Base-by-base conservation (phyloP, 2,797 vertebrate species). In the Malacoraja senta region DNA sequence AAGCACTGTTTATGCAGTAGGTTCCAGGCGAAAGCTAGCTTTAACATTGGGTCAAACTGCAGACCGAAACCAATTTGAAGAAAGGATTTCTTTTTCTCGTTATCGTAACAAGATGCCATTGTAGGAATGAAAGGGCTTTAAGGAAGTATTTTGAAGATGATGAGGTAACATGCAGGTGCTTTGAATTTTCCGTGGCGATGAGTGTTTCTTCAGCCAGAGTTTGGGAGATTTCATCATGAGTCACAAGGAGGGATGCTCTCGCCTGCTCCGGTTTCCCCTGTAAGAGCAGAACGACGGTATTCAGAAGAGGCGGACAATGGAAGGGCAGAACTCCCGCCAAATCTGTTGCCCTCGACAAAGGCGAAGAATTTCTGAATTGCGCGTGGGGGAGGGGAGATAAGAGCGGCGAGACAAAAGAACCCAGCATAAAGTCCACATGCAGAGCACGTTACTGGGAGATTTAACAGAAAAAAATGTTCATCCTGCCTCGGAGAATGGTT, bases 351-450 rank as follows among this genome's bases (percentile, higher is more conserved):
- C 90, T 15, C 2, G 3, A 26, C 35, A 91, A 10, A 91, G 68
- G 76, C 44, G 71, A 92, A 74, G 68, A 74, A 92, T 92, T 72
- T 76, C 72, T 92, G 90, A 92, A 92, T 92, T 76, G 76, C 71
- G 44, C 17, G 72, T 29, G 35, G 38, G 58, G 84, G 63, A 8
- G 7, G 61, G 84, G 61, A 88, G 35, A 15, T 65, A 88, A 21
- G 68, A 74, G 53, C 90, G 58, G 38, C 13, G 2, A 92, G 68
- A 92, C 71, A 92, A 92, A 92, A 58, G 90, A 71, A 6, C 65
- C 29, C 90, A 72, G 90, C 90, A 58, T 76, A 76, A 71, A 74
- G 90, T 91, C 90, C 90, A 76, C 53, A 92, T 92, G 74, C 90
- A 92, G 90, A n/a, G 90, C 90, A 74, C 76, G 68, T 74, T 92